Percentiles rank a stretch among this genome's conserved stretches.
phyloP scores from a whole-genome alignment of 2,797 vertebrate genomes.

The Threskiornis aethiopicus region DNA sequence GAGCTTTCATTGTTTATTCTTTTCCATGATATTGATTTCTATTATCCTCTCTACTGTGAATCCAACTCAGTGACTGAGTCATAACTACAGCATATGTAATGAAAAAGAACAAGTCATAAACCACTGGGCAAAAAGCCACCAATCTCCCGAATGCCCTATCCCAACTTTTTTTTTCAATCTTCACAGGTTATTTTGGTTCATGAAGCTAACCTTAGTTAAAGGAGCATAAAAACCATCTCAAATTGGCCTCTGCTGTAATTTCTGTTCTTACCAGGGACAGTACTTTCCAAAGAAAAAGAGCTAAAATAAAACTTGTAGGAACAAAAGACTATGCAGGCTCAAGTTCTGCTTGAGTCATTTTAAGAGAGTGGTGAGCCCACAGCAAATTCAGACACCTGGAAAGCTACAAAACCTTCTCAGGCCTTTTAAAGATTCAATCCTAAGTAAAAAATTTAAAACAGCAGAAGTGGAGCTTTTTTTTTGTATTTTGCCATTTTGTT shows the following conservation, averaged over 20 bases:
- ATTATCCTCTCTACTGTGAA: background rate
- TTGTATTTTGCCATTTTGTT: fast-evolving
- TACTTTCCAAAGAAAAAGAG: background rate
- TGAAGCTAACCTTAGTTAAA: background rate
- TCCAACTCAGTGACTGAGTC: background rate
- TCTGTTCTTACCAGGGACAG: background rate
- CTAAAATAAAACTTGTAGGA: background rate
- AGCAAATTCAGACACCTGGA: background rate
- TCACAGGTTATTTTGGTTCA: background rate
- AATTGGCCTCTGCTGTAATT: background rate
- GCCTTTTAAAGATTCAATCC: background rate
- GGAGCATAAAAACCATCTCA: background rate
- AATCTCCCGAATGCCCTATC: background rate
- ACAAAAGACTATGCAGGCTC: background rate
- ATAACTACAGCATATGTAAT: background rate
- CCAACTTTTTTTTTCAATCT: background rate
- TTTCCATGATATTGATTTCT: constrained; percentile 19
- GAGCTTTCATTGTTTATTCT: constrained; percentile 12
- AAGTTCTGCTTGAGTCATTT: fast-evolving
- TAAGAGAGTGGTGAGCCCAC: background rate
- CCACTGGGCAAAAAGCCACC: background rate
- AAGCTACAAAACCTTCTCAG: background rate
- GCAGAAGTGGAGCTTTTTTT: fast-evolving
- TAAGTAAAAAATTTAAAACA: background rate
- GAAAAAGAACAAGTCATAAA: constrained; percentile 32